These are phyloP conservation scores for Neocrepidodera transversa DNA, from an alignment of 2,888 invertebrate genomes.

Conservation along the genomic window DNA sequence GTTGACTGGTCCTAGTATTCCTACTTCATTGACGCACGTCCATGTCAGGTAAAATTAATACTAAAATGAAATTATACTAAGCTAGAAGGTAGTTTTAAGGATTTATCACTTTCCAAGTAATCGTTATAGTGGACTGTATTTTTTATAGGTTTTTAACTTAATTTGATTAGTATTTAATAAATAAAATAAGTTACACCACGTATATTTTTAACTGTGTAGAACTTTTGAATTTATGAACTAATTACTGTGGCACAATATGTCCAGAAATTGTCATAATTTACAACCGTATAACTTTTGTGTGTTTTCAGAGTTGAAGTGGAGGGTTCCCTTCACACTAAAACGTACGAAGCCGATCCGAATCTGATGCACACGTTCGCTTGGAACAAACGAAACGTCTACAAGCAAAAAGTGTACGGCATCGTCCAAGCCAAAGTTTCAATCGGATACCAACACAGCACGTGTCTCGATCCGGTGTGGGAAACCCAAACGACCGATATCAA, in stretches of 20 bases:
- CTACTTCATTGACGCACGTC: conserved; percentile 83
- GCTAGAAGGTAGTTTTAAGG: no score
- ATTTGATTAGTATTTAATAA: no score
- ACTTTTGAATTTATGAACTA: no score
- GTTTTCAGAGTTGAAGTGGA: conserved; percentile 69
- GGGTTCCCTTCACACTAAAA: conserved; percentile 89
- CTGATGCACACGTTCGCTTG: conserved; percentile 96
- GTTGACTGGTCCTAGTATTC: conserved; percentile 81
- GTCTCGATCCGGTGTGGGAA: conserved; percentile 90
- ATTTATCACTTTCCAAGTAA: no score
- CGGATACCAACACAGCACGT: conserved; percentile 93
- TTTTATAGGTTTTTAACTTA: no score
- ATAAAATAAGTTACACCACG: no score
- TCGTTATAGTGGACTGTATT: no score
- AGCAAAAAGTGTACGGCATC: conserved; percentile 91
- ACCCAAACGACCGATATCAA: conserved; percentile 92
- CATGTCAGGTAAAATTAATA: conserved; percentile 70
- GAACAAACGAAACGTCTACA: conserved; percentile 97
- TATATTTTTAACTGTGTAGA: no score
- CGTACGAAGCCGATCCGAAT: conserved; percentile 96
- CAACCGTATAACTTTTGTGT: no score
- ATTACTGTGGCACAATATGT: no score
- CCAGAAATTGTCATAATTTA: no score
- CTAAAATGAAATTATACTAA: no score
- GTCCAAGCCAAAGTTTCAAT: conserved; percentile 84